Conservation (phyloP, 1,140 invertebrate species). For the Hypsibius dujardini region DNA sequence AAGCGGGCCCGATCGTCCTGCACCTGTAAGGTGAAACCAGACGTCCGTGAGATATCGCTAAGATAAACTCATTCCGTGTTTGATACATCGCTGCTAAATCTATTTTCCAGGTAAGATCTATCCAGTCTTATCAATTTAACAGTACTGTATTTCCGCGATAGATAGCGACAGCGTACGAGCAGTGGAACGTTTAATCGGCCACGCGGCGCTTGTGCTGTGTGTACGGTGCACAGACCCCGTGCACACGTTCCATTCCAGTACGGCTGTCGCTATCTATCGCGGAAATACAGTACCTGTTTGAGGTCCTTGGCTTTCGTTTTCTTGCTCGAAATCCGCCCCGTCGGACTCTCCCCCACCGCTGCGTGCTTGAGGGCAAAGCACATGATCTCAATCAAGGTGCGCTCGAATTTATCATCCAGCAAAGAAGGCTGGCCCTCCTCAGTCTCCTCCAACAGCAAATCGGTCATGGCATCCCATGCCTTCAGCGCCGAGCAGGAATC, state of each 20-base stretch:
- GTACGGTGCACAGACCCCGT: too few relatives aligned
- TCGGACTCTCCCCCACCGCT: slow-evolving; percentile 89
- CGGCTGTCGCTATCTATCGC: too few relatives aligned
- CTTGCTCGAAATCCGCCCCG: slow-evolving; percentile 69
- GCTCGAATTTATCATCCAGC: slow-evolving; percentile 76
- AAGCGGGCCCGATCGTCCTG: slow-evolving; percentile 76
- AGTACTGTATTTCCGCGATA: too few relatives aligned
- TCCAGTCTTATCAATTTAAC: too few relatives aligned
- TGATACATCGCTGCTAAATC: too few relatives aligned
- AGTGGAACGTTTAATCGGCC: too few relatives aligned
- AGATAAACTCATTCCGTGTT: too few relatives aligned
- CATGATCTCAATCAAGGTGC: slow-evolving; percentile 92
- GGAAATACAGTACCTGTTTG: slow-evolving; percentile 28
- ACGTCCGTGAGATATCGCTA: too few relatives aligned
- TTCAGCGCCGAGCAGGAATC: slow-evolving; percentile 98
- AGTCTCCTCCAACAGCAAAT: slow-evolving; percentile 80
- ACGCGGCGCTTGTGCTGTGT: too few relatives aligned
- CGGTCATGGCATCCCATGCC: slow-evolving; percentile 99
- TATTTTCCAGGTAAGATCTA: too few relatives aligned
- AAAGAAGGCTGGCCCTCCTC: slow-evolving; percentile 54
- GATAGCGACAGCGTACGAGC: too few relatives aligned
- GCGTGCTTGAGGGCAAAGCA: slow-evolving; percentile 90
- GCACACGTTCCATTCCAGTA: too few relatives aligned
- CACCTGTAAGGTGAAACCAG: slow-evolving; percentile 39
- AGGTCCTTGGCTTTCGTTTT: slow-evolving; percentile 39